Conservation (phyloP, 2,113 vertebrate genomes). For the Periophthalmodon schlosseri region DNA sequence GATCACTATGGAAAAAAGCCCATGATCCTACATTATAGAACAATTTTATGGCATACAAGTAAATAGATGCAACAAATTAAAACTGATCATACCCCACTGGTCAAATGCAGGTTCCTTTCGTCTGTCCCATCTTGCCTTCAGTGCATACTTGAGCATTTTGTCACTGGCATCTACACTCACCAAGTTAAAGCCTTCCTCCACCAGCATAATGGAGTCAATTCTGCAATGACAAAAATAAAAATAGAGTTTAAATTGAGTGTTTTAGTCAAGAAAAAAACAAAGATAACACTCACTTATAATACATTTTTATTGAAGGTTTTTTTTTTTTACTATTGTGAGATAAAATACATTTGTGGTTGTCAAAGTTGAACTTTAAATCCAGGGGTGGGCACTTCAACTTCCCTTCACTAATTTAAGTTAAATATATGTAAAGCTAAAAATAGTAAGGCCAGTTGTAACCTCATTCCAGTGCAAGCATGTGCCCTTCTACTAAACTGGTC, state of each 20-base stretch:
- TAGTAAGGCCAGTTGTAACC: conserved; percentile 35
- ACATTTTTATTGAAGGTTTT: not conserved
- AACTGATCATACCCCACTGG: conserved; percentile 84
- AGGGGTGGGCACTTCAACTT: not conserved
- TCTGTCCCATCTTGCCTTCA: conserved; percentile 92
- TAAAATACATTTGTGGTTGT: not conserved
- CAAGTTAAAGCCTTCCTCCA: conserved; percentile 91
- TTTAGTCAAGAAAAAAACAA: not conserved
- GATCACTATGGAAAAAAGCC: conserved; percentile 78
- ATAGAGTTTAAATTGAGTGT: too few relatives aligned
- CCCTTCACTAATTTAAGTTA: not conserved
- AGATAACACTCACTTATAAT: not conserved
- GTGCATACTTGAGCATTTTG: conserved; percentile 97
- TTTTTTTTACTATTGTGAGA: not conserved
- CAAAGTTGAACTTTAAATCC: not conserved
- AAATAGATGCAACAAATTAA: not conserved
- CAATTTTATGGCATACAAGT: not conserved
- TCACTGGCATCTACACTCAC: conserved; percentile 95
- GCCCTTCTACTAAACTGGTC: conserved; percentile 10
- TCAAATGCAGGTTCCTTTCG: conserved; percentile 90
- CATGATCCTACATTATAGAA: not conserved
- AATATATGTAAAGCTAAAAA: conserved; percentile 38
- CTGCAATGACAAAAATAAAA: conserved; percentile 65
- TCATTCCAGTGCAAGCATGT: conserved; percentile 29
- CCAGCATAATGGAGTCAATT: conserved; percentile 96